Evolutionary conservation across 2,797 vertebrate species (phyloP), one percentile per base, ranked within the genome.

Genomic region (Mus caroli): DNA sequence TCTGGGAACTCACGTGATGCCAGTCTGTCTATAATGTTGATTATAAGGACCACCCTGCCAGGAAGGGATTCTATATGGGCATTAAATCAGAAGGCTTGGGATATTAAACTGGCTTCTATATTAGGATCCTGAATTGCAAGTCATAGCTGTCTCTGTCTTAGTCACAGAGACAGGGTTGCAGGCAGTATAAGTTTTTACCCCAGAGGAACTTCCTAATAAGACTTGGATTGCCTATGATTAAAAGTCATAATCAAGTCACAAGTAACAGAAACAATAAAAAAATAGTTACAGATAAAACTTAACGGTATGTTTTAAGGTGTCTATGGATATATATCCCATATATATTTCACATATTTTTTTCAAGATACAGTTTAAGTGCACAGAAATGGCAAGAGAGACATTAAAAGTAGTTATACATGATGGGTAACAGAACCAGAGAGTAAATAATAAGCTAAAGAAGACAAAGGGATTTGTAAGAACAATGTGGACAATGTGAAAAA

Each of bases 211-310:
- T 86, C 34, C 87, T 91, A 78, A 2, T 73, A 67, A 94, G 83
- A 89, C 73, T 50, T 93, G 34, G 20, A 28, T 26, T 92, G 69
- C 54, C 43, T 83, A 31, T 90, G 83, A 91, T 34, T 34, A 67
- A 67, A 67, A 67, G 64, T 67, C 31, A 67, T 15, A 31, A 34
- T 15, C 19, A 78, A 92, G 11, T 93, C 54, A 83, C 46, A 94
- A 88, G 73, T 90, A 94, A 92, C n/a, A 95, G 34, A 87, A 94
- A 90, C 28, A 94, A 78, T 34, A 46, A 69, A 69, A 93, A 40
- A 50, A 56, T 19, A 78, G 80, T 78, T 69, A 78, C 3, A 85
- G 64, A 77, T 82, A 12, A 46, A 94, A 90, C 3, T 64, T n/a
- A n/a, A n/a, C 1, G 17, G 67, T 14, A 52, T 62, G 6, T 83